Evolutionary conservation across 2,113 vertebrate genomes (phyloP), one percentile per base, ranked within the genome.

Genomic region (Spheniscus mendiculus): DNA sequence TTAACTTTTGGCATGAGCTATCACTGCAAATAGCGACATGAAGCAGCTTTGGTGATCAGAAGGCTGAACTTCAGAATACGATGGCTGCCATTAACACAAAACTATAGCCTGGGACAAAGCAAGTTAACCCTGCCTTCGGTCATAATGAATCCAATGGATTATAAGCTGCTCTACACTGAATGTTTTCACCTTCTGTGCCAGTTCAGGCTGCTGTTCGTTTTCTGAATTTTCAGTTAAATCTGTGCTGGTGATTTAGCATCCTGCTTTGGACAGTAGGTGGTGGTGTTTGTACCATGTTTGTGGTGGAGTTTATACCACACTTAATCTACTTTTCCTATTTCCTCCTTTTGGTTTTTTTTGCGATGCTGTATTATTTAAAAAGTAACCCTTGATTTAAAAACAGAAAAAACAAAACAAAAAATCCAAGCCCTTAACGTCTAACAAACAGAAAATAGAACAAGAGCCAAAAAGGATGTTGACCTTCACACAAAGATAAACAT

Each of bases 201-300:
- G 44, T 74, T 82, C 45, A 71, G 50, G 26, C 11, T 65, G 34
- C 44, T 85, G 30, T 61, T 47, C 0, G 0, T 76, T 89, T 83
- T 86, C 45, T 85, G 32, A 89, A 25, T 76, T 89, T 89, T 87
- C 30, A 6, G 22, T 77, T 65, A 74, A 65, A 29, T 83, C 18
- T 58, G 5, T 80, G 47, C 62, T 42, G 34, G 45, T 49, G 62
- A 23, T 95, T 74, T 85, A 83, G 63, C 53, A 29, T 83, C 49
- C 45, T 70, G 34, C 66, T 91, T 87, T 87, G 82, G 66, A 87
- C 92, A 94, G 95, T 79, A 97, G 93, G 90, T 96, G 95, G 90
- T 93, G 90, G 50, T 97, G 85, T 90, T 95, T 62, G 56, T 93
- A 79, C 90, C 87, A 5, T 53, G 27, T 69, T 69, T 77, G 49